Evolutionary conservation across 2,797 vertebrate genomes (phyloP).

Genomic region (Lepus townsendii): DNA sequence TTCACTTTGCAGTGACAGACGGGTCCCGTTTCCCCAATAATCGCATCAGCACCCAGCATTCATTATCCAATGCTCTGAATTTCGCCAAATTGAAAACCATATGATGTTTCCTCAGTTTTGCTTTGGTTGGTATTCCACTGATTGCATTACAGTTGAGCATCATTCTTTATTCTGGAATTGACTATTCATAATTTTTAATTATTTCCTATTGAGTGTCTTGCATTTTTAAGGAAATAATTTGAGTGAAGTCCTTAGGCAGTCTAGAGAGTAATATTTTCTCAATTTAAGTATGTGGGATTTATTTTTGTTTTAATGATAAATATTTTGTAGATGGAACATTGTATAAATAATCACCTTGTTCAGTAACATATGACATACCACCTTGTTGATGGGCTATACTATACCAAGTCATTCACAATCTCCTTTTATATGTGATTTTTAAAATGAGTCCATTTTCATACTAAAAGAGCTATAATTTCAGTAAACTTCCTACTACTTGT

Average conservation of each 20-base stretch:
- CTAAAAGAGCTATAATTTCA: background rate
- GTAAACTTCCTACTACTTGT: background rate
- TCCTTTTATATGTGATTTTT: conserved; percentile 29
- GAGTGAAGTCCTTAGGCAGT: background rate
- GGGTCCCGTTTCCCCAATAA: background rate
- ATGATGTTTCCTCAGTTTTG: background rate
- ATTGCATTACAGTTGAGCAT: background rate
- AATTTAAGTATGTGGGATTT: background rate
- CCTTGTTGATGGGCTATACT: background rate
- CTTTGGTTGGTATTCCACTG: background rate
- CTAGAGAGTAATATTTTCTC: background rate
- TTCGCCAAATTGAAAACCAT: background rate
- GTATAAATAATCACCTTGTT: background rate
- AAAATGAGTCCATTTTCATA: conserved; percentile 15
- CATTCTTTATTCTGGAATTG: background rate
- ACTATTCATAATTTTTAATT: background rate
- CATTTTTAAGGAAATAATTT: background rate
- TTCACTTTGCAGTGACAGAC: background rate
- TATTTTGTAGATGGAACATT: background rate
- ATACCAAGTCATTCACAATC: background rate
- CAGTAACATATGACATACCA: background rate
- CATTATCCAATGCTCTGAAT: background rate
- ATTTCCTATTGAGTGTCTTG: background rate
- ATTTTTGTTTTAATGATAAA: background rate
- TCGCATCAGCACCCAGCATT: background rate